Percentiles rank a stretch among this genome's conserved stretches.
Conservation (phyloP, 2,113 vertebrate species). For the Crotalus horridus region DNA sequence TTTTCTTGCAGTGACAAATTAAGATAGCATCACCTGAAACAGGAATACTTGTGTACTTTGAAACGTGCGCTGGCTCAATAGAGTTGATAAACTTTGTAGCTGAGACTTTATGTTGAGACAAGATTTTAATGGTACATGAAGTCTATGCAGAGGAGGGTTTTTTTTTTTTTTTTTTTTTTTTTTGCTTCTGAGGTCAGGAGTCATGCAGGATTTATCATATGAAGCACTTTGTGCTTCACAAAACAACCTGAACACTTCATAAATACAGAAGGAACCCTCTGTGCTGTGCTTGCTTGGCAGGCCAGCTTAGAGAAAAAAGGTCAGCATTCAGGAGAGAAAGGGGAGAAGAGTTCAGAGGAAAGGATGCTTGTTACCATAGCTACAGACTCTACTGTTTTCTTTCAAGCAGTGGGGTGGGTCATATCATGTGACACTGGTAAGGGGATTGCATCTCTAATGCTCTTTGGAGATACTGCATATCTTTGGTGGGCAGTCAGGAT, state of each 20-base stretch:
- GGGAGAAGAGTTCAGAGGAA: background rate
- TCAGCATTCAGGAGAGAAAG: background rate
- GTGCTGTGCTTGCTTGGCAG: background rate
- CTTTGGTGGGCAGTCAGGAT: background rate
- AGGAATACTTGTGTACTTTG: constrained; percentile 31
- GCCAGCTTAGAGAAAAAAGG: background rate
- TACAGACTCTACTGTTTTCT: background rate
- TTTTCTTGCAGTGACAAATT: constrained; percentile 38
- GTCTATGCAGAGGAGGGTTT: background rate
- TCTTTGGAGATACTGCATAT: background rate
- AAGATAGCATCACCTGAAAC: constrained; percentile 39
- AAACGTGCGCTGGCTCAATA: constrained; percentile 31
- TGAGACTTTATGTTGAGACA: constrained; percentile 13
- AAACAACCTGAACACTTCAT: constrained; percentile 16
- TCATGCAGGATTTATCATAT: background rate
- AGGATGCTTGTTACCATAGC: background rate
- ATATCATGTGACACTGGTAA: background rate
- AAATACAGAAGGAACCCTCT: background rate
- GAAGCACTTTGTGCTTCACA: constrained; percentile 9
- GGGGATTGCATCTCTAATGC: background rate
- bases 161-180: background rate
- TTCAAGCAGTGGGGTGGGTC: background rate
- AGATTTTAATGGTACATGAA: constrained; percentile 24
- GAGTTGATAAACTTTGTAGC: constrained; percentile 20
- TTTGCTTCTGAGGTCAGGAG: constrained; percentile 30